Evolutionary conservation across 2,113 vertebrate genomes (phyloP), one percentile per base, ranked within the genome.

Genomic region (Leiothrix lutea): DNA sequence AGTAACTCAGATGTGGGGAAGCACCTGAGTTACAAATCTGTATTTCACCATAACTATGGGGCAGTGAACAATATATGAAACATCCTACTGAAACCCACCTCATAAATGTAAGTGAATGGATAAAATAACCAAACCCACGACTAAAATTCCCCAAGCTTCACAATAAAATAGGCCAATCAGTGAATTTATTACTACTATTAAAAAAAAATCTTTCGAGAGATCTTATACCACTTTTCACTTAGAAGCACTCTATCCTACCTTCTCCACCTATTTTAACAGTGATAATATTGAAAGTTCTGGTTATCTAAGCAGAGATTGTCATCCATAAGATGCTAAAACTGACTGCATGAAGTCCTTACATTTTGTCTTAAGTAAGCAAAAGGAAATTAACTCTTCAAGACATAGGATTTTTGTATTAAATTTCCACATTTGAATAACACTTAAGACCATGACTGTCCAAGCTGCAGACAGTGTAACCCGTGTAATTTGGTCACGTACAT

Each of bases 361-460:
- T 85, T 89, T 71, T 64, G 33, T 45, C 29, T 42, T 45, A 70
- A 60, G 25, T 16, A 61, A 80, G 24, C 3, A 62, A 67, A 92
- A 85, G 42, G 20, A 82, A 82, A 67, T 6, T 4, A 54, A 51
- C 10, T 42, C 16, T 58, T 69, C 19, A 57, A 69, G 9, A n/a
- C 8, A 44, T 5, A 35, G 14, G 35, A 38, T 25, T 84, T 93
- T 84, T 45, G 17, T 4, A 70, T 48, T 57, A 60, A 44, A 66
- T 40, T 36, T 73, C 7, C 3, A 9, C 28, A 22, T 40, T 73
- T 78, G 22, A 87, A 35, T 35, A 42, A 70, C 4, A 12, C 2
- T 44, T 1, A 3, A 26, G 12, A 42, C 5, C 0, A 0, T 0
- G 1, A 36, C 38, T 92, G 9, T 36, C 29, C 42, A 50, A 84